Conservation (phyloP, 1,140 invertebrate genomes). For the Andricus grossulariae region DNA sequence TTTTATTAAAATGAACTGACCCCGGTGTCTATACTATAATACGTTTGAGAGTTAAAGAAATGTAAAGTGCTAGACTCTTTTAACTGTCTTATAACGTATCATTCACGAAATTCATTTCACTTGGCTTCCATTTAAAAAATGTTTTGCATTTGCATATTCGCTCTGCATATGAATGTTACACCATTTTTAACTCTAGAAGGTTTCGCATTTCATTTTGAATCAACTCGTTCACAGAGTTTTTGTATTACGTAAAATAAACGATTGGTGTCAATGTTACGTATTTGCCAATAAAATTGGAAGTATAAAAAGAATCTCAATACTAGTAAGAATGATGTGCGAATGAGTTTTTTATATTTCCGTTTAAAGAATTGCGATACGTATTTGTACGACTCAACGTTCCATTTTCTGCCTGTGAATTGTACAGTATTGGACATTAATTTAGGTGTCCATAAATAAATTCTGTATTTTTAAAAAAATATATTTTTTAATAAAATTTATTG, state of each 20-base stretch:
- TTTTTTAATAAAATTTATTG: constrained; percentile 21
- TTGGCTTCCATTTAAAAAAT: not conserved
- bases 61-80: not conserved
- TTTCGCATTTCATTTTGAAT: not conserved
- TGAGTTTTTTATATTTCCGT: not conserved
- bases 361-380: constrained; percentile 1
- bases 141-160: not conserved
- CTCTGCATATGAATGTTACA: not conserved
- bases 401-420: not conserved
- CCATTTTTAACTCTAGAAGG: not conserved
- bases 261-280: not conserved
- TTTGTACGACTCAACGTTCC: constrained; percentile 15
- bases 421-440: too few relatives aligned
- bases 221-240: not conserved
- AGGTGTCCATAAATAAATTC: not conserved
- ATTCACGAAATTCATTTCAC: not conserved
- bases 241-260: not conserved
- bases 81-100: not conserved
- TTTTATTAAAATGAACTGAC: too few relatives aligned
- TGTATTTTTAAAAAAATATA: constrained; percentile 22
- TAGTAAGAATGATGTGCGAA: not conserved
- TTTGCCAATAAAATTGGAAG: not conserved
- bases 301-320: constrained; percentile 24
- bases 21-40: too few relatives aligned
- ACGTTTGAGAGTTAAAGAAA: too few relatives aligned